Base-by-base conservation (phyloP, 2,888 invertebrate species). In the Matsumyia berberina region DNA sequence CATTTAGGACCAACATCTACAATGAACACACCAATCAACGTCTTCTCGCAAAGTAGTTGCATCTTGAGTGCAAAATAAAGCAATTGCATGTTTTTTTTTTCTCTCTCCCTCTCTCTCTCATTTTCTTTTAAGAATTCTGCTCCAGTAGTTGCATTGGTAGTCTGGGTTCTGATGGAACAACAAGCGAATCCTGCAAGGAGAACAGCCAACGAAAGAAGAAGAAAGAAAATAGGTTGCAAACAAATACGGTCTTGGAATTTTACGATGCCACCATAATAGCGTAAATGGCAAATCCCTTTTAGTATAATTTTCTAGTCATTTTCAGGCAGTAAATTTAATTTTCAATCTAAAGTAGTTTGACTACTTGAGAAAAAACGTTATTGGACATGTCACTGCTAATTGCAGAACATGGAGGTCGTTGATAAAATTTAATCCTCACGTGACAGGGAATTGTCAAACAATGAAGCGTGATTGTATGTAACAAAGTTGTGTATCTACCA, bases 1-100 rank as follows among this genome's bases (percentile, higher is more conserved):
- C 73, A 85, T 83, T 83, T 83, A 78, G 79, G 58, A 46, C 83
- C 73, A 83, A 79, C 83, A 82, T 79, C 69, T 39, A 70, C 69
- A 58, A 79, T 85, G 79, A 85, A 74, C 69, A 85, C 74, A 79
- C 85, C 85, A 85, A 85, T 79, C 79, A 85, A 85, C 83, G 83
- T 83, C 72, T 78, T 62, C 55, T 78, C 49, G 51, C 69, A 85
- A 79, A 79, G 85, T 70, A 79, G 69, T 69, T 78, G 79, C 58
- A 79, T 64, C 64, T 66, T 70, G 73, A 74, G 85, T 64, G 73
- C 64, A 79, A 74, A 74, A 79, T 85, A 85, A 85, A 79, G 85
- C 85, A 70, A 79, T 70, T 79, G 64, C 78, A 31, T 7, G 39
- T 11, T n/a, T 19, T 31, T 55, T 69, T 55, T 39, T 60, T 51